Percentiles rank a stretch among this genome's conserved stretches.
Conservation (phyloP, 2,797 vertebrate genomes). For the Moxostoma hubbsi region DNA sequence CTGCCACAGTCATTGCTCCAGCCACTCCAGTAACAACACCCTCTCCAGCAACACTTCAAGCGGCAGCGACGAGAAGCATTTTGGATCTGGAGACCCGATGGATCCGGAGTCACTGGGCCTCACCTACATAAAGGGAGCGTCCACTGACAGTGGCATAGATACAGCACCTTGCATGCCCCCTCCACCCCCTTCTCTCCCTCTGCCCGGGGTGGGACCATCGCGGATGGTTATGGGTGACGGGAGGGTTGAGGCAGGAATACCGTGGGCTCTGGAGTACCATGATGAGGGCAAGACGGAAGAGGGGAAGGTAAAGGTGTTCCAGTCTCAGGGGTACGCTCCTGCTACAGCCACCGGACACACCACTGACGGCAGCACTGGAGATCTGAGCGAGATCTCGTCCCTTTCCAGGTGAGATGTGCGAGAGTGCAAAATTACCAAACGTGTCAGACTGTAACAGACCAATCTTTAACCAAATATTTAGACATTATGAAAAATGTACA, state of each 20-base stretch:
- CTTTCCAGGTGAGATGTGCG: constrained; percentile 78
- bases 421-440: too few species aligned
- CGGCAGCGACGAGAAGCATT: constrained; percentile 82
- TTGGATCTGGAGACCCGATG: constrained; percentile 84
- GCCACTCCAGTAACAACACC: constrained; percentile 85
- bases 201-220: constrained; percentile 55
- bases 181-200: constrained; percentile 68
- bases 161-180: constrained; percentile 80
- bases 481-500: too few species aligned
- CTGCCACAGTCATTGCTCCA: constrained; percentile 74
- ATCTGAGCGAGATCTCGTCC: constrained; percentile 86
- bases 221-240: constrained; percentile 71
- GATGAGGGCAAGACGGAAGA: constrained; percentile 65
- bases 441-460: too few species aligned
- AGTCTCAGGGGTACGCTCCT: constrained; percentile 73
- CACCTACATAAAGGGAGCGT: constrained; percentile 84
- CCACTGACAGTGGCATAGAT: constrained; percentile 86
- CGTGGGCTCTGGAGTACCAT: constrained; percentile 70
- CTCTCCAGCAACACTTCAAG: constrained; percentile 83
- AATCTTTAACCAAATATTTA: too few species aligned
- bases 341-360: constrained; percentile 68
- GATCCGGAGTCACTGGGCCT: constrained; percentile 83
- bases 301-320: constrained; percentile 72
- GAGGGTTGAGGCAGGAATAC: constrained; percentile 64
- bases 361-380: constrained; percentile 80